Evolutionary conservation across 1,140 invertebrate genomes (phyloP).

Genomic region (Planococcus citri): DNA sequence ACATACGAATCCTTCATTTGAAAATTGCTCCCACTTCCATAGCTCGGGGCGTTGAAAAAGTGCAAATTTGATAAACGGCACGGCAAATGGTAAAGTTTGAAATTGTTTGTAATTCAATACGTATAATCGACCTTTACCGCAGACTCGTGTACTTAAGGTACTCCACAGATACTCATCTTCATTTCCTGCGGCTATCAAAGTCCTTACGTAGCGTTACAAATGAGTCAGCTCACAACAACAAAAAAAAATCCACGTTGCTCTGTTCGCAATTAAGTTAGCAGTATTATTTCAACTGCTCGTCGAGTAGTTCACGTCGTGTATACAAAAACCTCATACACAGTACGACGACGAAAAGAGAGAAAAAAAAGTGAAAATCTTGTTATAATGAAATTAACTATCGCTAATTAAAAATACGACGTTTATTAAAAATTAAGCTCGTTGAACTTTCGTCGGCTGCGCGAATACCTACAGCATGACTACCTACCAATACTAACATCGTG

Average conservation of each 20-base stretch:
- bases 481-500: no score
- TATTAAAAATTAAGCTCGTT: no score
- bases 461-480: no score
- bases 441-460: no score
- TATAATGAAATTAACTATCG: neutral
- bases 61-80: neutral
- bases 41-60: neutral
- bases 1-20: no score
- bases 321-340: no score
- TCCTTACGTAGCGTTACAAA: slow-evolving; percentile 2
- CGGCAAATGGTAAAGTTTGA: neutral
- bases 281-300: neutral
- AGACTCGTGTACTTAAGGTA: neutral
- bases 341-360: no score
- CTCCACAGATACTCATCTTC: neutral
- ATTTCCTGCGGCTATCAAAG: neutral
- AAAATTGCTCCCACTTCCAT: neutral
- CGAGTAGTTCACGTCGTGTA: neutral
- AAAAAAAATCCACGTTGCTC: neutral
- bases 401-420: neutral
- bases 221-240: neutral
- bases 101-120: neutral
- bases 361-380: neutral
- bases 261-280: neutral
- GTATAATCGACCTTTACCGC: slow-evolving; percentile 6